Base-by-base conservation (phyloP, 2,113 vertebrate genomes). In the Ramphastos sulfuratus region DNA sequence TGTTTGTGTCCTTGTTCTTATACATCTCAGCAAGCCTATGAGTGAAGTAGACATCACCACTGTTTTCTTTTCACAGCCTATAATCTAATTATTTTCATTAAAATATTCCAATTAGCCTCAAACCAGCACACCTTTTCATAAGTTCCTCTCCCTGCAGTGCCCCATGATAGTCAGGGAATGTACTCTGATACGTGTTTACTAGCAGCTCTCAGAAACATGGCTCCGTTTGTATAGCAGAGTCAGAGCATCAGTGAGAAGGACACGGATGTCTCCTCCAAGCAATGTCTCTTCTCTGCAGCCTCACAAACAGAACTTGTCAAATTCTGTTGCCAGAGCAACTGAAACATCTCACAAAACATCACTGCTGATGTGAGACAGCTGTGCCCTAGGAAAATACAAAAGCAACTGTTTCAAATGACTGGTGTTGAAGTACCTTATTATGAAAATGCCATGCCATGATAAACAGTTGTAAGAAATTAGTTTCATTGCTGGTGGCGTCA, bases 281-380 rank as follows among this genome's bases (percentile, higher is more conserved):
- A 37, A 82, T 90, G 79, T 93, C 69, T 96, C 88, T 73, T 82
- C 78, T 95, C 94, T 94, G 87, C 50, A 79, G 50, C 42, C 30
- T 83, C 90, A 92, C 94, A 96, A 92, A 63, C 30, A 94, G 74
- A 93, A 69, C 28, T 92, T 89, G 56, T 95, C 95, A 91, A 93
- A 82, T 39, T 59, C 96, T 95, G 97, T 97, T 97, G 90, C 97
- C 94, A 96, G 89, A 97, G 97, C 90, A 97, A 98, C 95, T 90
- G 90, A 94, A 93, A 86, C 93, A 55, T 96, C 86, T 93, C 87
- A 88, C 66, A 84, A 96, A 97, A 95, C 72, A 87, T 58, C 56
- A 93, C 96, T 95, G 95, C 91, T 97, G 91, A 96, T 89, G 82
- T 72, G 61, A 95, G 78, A 54, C 94, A 95, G 79, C 90, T 96